Evolutionary conservation across 2,888 invertebrate species (phyloP).

Genomic region (Pristionchus fissidentatus): DNA sequence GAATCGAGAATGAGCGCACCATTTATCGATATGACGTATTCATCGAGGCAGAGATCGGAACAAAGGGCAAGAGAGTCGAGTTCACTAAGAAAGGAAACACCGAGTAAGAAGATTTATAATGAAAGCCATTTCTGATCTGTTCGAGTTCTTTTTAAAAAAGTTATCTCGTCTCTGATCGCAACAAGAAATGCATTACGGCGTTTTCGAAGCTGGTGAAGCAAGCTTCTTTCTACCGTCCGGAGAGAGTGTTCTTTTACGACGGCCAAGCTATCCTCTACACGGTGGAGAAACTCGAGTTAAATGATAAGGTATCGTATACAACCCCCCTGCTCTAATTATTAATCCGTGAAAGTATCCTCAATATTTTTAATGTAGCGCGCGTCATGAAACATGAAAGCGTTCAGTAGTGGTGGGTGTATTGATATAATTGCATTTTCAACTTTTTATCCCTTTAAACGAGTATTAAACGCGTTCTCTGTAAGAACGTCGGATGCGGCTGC

Average conservation of each 20-base stretch:
- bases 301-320: not conserved
- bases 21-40: slow-evolving; percentile 43
- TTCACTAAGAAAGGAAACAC: slow-evolving; percentile 28
- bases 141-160: not conserved
- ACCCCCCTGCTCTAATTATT: no score
- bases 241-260: slow-evolving; percentile 36
- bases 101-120: slow-evolving; percentile 3
- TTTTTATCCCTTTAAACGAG: no score
- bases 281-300: not conserved
- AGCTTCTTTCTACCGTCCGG: not conserved
- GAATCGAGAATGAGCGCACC: not conserved
- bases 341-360: no score
- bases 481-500: no score
- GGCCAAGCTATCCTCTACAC: slow-evolving; percentile 41
- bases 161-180: slow-evolving; percentile 35
- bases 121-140: not conserved
- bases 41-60: slow-evolving; percentile 7
- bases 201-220: not conserved
- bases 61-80: not conserved
- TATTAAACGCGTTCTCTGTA: no score
- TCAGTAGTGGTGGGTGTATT: no score
- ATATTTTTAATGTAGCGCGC: no score
- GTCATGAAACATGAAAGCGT: no score
- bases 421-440: no score
- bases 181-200: slow-evolving; percentile 17